These are phyloP conservation scores for Tauraco erythrolophus DNA, from an alignment of 2,113 vertebrate genomes.

Conservation along the genomic window DNA sequence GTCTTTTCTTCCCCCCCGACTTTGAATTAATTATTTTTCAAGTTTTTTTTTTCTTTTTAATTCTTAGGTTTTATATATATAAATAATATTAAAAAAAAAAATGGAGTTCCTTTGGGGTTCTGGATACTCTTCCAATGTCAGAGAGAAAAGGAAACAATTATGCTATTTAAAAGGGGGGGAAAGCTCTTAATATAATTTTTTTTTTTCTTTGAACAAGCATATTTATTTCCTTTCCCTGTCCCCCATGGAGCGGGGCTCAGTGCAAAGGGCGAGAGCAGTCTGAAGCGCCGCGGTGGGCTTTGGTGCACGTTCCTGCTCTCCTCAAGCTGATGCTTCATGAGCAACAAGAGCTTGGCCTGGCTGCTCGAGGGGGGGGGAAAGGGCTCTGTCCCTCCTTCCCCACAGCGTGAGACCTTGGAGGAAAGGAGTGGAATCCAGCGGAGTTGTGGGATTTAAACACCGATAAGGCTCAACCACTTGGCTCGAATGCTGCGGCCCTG, in stretches of 20 bases:
- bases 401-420: not conserved
- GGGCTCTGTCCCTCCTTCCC: too few species aligned
- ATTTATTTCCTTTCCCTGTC: slow-evolving; percentile 59
- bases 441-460: not conserved
- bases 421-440: not conserved
- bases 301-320: too few species aligned
- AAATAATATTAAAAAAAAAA: not conserved
- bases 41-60: not conserved
- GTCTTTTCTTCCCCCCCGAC: too few species aligned
- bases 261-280: not conserved
- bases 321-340: too few species aligned
- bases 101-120: not conserved
- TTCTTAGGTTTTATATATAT: not conserved
- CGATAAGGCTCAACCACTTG: not conserved
- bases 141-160: slow-evolving; percentile 1
- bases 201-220: not conserved
- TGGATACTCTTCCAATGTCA: not conserved
- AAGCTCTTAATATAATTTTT: slow-evolving; percentile 48
- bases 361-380: too few species aligned
- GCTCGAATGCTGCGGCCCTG: not conserved
- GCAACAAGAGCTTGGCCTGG: rapidly evolving
- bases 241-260: not conserved
- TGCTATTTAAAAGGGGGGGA: slow-evolving; percentile 24
- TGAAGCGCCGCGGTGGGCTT: not conserved
- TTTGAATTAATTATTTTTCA: slow-evolving; percentile 17